These are phyloP conservation scores for Epiblema foenella DNA, from an alignment of 2,888 invertebrate species.

Conservation along the genomic window DNA sequence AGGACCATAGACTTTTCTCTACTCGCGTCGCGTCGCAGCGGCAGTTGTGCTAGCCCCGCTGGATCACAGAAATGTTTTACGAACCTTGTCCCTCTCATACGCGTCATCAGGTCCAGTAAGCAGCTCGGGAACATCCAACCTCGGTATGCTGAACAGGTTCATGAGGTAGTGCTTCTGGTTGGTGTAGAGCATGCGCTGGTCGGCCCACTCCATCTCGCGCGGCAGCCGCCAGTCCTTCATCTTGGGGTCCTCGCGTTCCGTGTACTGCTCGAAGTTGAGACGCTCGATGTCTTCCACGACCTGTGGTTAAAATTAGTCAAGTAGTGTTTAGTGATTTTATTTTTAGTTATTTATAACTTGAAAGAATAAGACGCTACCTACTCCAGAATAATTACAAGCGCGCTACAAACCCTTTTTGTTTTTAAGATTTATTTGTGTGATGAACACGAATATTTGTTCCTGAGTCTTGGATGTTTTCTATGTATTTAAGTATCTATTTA, in stretches of 20 bases:
- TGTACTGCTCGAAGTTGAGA: conserved; percentile 87
- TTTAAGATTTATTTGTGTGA: too few relatives aligned
- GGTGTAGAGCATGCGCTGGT: conserved; percentile 85
- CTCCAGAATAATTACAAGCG: too few relatives aligned
- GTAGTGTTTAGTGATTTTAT: too few relatives aligned
- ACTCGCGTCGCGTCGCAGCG: too few relatives aligned
- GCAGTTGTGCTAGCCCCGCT: too few relatives aligned
- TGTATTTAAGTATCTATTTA: too few relatives aligned
- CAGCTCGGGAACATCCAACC: conserved; percentile 89
- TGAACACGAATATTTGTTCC: too few relatives aligned
- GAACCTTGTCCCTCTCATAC: conserved; percentile 65
- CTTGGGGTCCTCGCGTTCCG: conserved; percentile 87
- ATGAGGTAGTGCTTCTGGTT: conserved; percentile 85
- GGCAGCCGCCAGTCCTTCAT: conserved; percentile 91
- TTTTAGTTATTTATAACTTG: too few relatives aligned
- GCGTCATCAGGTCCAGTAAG: conserved; percentile 85
- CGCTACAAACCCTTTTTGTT: too few relatives aligned
- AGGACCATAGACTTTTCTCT: too few relatives aligned
- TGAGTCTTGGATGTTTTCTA: too few relatives aligned
- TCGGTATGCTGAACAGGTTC: conserved; percentile 86
- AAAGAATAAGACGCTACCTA: too few relatives aligned
- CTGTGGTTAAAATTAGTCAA: conserved; percentile 53
- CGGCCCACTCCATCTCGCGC: conserved; percentile 86
- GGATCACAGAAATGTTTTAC: conserved; percentile 3
- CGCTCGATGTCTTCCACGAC: conserved; percentile 94